Evolutionary conservation across 2,113 vertebrate species (phyloP), one percentile per base, ranked within the genome.

Genomic region (Syngnathus typhle): DNA sequence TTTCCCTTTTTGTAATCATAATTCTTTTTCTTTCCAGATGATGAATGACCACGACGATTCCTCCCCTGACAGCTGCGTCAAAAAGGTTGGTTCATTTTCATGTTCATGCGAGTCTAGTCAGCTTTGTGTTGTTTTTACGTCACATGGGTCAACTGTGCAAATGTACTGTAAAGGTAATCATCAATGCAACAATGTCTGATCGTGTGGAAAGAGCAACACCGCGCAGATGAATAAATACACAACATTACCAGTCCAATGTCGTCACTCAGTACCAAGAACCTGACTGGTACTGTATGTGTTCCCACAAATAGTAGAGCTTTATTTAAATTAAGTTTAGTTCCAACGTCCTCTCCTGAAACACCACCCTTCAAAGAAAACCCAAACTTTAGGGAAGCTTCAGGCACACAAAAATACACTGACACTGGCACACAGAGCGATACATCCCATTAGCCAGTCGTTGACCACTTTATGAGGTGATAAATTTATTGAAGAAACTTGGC

Each of bases 11-110:
- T 60, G 2, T 43, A 49, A 21, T 76, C 37, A 65, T 70, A 70
- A 11, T 63, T 88, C 82, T 66, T 83, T 78, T 11, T 77, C 73
- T 7, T 64, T 60, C 5, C 93, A 95, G 87, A 94, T 98, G 75
- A 92, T 97, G 89, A 92, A 92, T 0, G 94, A 98, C 84, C 88
- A 92, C 0, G 96, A 96, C 54, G 88, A 90, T 21, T 82, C 90
- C 0, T 90, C 95, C 19, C 93, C 93, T 46, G 96, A 97, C 70
- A 91, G 92, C 89, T 94, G 90, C 76, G 86, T 94, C 64, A 95
- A 93, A 87, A 99, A 99, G 95, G 96, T 99, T 95, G 84, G 93
- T 62, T 41, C 37, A 32, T 32, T 32, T 32, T 32, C 27, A 32
- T 44, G 0, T 39, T 39, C 63, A 0, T 64, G 9, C 1, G 6